Percentiles rank a stretch among this genome's conserved stretches.
These are phyloP conservation scores for Paratrypauchen microcephalus DNA, from an alignment of 2,797 vertebrate genomes.

Conservation along the genomic window DNA sequence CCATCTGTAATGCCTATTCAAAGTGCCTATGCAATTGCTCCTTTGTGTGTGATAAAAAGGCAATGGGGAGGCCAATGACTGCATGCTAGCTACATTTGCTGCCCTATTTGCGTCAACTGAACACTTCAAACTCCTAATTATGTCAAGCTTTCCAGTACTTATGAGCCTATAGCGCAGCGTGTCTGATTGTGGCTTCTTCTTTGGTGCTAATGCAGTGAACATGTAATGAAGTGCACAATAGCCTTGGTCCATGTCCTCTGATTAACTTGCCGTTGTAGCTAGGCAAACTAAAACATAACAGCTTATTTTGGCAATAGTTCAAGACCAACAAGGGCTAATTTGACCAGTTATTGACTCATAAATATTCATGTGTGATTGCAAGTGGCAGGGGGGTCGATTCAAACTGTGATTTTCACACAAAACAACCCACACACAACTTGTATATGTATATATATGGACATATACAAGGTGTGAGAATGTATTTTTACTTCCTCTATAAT, in stretches of 20 bases:
- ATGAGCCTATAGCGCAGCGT: neutral
- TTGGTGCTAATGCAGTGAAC: slow-evolving; percentile 15
- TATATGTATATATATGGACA: no score
- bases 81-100: slow-evolving; percentile 3
- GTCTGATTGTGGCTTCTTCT: slow-evolving; percentile 3
- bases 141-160: neutral
- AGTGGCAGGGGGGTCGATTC: neutral
- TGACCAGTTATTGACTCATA: slow-evolving; percentile 41
- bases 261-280: slow-evolving; percentile 25
- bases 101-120: slow-evolving; percentile 6
- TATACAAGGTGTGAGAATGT: slow-evolving; percentile 5
- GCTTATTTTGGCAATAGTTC: slow-evolving; percentile 34
- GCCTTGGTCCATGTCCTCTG: slow-evolving; percentile 4
- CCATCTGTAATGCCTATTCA: slow-evolving; percentile 12
- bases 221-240: slow-evolving; percentile 31
- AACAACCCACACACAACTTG: slow-evolving; percentile 1
- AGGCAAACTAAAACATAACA: slow-evolving; percentile 23
- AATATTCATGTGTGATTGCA: slow-evolving; percentile 7
- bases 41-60: slow-evolving; percentile 27
- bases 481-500: slow-evolving; percentile 2
- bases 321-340: slow-evolving; percentile 29
- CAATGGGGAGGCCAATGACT: slow-evolving; percentile 20
- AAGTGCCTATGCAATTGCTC: slow-evolving; percentile 15
- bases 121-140: slow-evolving; percentile 14
- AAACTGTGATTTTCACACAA: slow-evolving; percentile 4